Evolutionary conservation across 1,140 invertebrate genomes (phyloP).

Genomic region (Trichoplusia ni): DNA sequence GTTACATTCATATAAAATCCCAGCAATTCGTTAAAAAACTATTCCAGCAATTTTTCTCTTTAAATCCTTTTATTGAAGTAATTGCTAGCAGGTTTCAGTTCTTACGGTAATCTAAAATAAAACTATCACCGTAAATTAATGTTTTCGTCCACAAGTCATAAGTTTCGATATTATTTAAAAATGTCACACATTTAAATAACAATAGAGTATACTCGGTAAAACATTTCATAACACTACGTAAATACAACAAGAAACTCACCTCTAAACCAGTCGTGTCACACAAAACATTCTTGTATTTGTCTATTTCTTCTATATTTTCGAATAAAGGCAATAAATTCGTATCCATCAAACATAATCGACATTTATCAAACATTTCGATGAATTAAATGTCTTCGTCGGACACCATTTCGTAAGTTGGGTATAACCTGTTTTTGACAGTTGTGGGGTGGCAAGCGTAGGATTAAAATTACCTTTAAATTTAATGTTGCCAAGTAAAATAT

Average conservation of each 20-base stretch:
- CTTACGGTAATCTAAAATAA: no score
- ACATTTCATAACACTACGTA: no score
- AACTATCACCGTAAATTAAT: no score
- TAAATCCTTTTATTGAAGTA: no score
- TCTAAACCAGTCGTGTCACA: background rate
- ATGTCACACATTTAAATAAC: no score
- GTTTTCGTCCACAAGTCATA: no score
- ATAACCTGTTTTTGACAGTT: background rate
- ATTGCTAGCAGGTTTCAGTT: no score
- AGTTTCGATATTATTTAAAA: no score
- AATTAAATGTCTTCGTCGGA: background rate
- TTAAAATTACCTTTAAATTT: background rate
- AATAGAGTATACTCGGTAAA: no score
- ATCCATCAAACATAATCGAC: constrained; percentile 10
- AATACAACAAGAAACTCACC: background rate
- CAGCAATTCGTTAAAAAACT: no score
- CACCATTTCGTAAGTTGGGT: background rate
- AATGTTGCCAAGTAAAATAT: background rate
- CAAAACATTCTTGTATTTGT: background rate
- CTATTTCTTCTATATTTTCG: background rate
- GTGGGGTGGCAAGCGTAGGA: background rate
- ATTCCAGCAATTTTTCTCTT: no score
- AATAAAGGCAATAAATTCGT: background rate
- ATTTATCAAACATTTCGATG: constrained; percentile 3
- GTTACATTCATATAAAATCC: no score